Base-by-base conservation (phyloP, 1,140 invertebrate genomes). In the Saccostrea cuccullata region DNA sequence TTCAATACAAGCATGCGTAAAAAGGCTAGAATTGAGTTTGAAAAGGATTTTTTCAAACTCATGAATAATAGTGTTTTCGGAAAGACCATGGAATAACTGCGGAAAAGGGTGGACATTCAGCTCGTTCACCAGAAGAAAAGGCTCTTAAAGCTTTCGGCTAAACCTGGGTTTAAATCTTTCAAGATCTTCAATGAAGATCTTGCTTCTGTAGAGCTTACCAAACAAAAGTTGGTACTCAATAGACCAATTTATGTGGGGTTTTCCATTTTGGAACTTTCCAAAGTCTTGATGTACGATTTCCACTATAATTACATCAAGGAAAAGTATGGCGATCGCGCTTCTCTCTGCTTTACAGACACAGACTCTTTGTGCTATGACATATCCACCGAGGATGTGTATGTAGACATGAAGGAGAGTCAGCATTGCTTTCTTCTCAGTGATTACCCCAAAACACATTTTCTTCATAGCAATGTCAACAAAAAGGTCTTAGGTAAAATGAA, bases 1-100 rank as follows among this genome's bases (percentile, higher is more conserved):
- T 64, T 87, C 12, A 92, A 92, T 77, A 92, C 91, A 26, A 23
- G 92, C 8, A 85, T 93, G 47, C 88, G 95, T 91, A 93, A 82
- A 89, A 82, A 89, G 67, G 94, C 95, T 17, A 94, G 77, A 55
- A 94, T 92, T 90, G 92, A 94, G 89, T 95, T 86, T 96, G 87
- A 87, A 96, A 96, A 92, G 86, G 95, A 11, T 36, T 36, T 36
- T 36, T 36, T 36, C 2, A 36, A 36, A 36, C 30, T 36, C 30
- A 36, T 36, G 30, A 95, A 94, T 86, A 95, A 95, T 88, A 84
- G 91, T 17, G 91, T 95, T 95, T 95, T 92, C 87, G 88, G 88
- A 4, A 89, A 90, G n/a, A 70, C 70, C 20, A 86, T 86, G 67
- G 64, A 58, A 12, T 4, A 67, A 26, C 4, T 82, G 13, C 4